phyloP scores from a whole-genome alignment of 2,113 vertebrate species.

The Chaetodon auriga region DNA sequence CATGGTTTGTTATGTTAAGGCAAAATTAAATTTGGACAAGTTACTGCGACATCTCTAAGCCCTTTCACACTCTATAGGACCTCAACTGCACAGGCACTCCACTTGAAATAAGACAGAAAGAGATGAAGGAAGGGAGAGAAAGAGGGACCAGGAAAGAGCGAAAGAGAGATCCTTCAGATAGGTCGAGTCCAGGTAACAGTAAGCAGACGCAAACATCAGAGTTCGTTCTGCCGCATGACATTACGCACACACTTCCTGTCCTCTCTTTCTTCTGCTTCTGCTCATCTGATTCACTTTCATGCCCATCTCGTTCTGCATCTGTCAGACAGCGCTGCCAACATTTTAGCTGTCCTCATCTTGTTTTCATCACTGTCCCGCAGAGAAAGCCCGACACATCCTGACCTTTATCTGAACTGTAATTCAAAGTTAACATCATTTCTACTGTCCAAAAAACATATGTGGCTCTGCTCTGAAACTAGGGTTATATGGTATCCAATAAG shows the following conservation, averaged over 20 bases:
- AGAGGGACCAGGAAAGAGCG: background rate
- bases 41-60: slow-evolving; percentile 24
- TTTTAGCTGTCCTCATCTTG: slow-evolving; percentile 19
- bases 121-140: slow-evolving; percentile 13
- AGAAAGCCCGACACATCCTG: slow-evolving; percentile 23
- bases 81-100: slow-evolving; percentile 34
- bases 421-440: slow-evolving; percentile 23
- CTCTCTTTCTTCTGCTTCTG: slow-evolving; percentile 22
- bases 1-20: slow-evolving; percentile 14
- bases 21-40: slow-evolving; percentile 23
- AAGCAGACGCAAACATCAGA: slow-evolving; percentile 64
- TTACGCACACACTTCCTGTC: slow-evolving; percentile 65
- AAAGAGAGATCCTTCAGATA: slow-evolving; percentile 13
- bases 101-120: slow-evolving; percentile 54
- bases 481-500: background rate
- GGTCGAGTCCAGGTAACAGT: slow-evolving; percentile 64
- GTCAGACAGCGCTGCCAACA: slow-evolving; percentile 14
- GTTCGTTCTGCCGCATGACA: slow-evolving; percentile 54
- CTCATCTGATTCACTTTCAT: slow-evolving; percentile 26
- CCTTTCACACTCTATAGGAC: slow-evolving; percentile 30
- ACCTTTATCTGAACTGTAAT: slow-evolving; percentile 39
- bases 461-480: background rate
- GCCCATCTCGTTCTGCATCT: slow-evolving; percentile 18
- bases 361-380: slow-evolving; percentile 27
- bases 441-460: background rate